Evolutionary conservation across 2,113 vertebrate genomes (phyloP).

Genomic region (Chionis minor): DNA sequence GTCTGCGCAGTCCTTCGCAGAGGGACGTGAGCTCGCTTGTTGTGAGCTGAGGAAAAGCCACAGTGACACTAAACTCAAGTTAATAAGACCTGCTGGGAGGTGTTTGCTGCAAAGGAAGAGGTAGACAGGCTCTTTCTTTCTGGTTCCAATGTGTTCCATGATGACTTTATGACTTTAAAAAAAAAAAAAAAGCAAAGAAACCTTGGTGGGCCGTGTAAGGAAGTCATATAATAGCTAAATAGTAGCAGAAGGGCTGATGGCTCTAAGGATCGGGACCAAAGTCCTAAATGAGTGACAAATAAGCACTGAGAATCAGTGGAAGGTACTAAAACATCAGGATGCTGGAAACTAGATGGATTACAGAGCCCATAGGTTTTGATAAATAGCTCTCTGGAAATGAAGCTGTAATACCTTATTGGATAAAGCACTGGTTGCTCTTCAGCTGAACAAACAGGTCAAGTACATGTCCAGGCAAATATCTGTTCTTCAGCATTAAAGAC

Average conservation of each 20-base stretch:
- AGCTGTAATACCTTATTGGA: not conserved
- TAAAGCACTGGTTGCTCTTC: not conserved
- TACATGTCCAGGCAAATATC: not conserved
- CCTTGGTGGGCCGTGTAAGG: not conserved
- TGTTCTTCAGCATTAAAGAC: not conserved
- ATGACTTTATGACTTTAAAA: not conserved
- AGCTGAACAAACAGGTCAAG: not conserved
- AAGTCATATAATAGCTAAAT: not conserved
- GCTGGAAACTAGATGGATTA: not conserved
- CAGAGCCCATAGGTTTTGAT: not conserved
- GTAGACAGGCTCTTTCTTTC: not conserved
- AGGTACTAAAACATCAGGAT: not conserved
- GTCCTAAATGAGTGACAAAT: not conserved
- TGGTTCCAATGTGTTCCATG: not conserved
- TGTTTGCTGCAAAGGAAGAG: not conserved
- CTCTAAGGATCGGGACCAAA: not conserved
- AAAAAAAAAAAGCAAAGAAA: too few relatives aligned
- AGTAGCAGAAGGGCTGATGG: not conserved
- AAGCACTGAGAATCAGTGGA: not conserved
- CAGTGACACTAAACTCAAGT: not conserved
- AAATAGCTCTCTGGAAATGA: not conserved
- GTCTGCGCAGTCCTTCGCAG: not conserved
- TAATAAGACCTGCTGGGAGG: slow-evolving; percentile 49
- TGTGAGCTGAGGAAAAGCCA: not conserved
- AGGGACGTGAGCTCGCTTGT: not conserved